These are phyloP conservation scores for Hoplodrina ambigua DNA, from an alignment of 2,888 invertebrate genomes.

Conservation along the genomic window DNA sequence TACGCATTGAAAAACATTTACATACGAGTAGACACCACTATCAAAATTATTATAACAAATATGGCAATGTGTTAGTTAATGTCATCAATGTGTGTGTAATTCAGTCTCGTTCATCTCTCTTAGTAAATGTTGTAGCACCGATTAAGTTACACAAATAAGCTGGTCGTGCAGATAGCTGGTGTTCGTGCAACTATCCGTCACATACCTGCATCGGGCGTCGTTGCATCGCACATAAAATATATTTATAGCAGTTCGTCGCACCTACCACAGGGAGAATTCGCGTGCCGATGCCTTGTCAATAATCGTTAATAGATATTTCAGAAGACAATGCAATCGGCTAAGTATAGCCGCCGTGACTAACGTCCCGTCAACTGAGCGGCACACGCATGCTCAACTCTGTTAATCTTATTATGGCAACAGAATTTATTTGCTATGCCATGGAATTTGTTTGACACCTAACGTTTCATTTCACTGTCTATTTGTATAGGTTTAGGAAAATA, in stretches of 20 bases:
- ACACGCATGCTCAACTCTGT: constrained; percentile 83
- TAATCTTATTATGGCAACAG: constrained; percentile 88
- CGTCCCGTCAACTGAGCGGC: constrained; percentile 79
- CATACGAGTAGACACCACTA: neutral
- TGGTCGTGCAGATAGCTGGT: constrained; percentile 39
- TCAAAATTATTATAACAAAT: neutral
- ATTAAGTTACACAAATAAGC: constrained; percentile 59
- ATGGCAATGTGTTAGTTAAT: constrained; percentile 2
- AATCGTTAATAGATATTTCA: constrained; percentile 90
- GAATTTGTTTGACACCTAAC: constrained; percentile 83
- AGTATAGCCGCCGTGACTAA: constrained; percentile 88
- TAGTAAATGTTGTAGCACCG: constrained; percentile 20
- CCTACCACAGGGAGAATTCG: constrained; percentile 87
- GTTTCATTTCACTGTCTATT: constrained; percentile 75
- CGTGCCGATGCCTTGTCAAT: constrained; percentile 90
- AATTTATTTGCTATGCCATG: constrained; percentile 87
- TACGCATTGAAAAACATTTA: neutral
- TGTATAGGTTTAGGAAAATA: constrained; percentile 59
- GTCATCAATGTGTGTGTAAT: neutral
- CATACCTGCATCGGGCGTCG: constrained; percentile 76
- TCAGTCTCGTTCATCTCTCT: constrained; percentile 2
- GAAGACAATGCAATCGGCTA: constrained; percentile 90
- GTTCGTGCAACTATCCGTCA: constrained; percentile 67
- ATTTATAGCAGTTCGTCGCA: constrained; percentile 90
- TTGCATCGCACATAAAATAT: constrained; percentile 85